These are phyloP conservation scores for Oreochromis grahami DNA, from an alignment of 2,797 vertebrate genomes.

Conservation along the genomic window DNA sequence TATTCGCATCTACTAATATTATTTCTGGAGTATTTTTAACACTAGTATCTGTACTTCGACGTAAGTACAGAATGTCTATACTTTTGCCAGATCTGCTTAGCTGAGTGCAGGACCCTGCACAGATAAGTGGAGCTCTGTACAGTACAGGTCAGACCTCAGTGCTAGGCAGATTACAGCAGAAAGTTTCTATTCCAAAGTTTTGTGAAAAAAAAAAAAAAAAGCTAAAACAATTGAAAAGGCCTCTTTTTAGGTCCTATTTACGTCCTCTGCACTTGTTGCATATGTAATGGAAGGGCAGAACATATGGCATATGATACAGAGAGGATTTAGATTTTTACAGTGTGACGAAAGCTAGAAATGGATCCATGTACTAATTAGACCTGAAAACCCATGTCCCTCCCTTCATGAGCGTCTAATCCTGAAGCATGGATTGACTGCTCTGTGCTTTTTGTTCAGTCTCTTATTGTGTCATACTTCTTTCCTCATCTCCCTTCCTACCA, in stretches of 20 bases:
- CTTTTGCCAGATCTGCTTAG: background rate
- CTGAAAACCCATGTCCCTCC: background rate
- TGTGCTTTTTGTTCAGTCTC: background rate
- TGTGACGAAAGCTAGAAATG: background rate
- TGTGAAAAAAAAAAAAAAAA: background rate
- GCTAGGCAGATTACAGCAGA: background rate
- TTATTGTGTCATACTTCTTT: constrained; percentile 24
- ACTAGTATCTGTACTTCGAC: background rate
- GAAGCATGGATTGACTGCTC: background rate
- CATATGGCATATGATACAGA: background rate
- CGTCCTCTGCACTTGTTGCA: background rate
- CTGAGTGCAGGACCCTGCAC: background rate
- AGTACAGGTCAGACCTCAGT: background rate
- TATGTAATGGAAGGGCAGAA: background rate
- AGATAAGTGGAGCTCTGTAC: background rate
- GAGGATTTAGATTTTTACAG: background rate
- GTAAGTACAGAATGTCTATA: background rate
- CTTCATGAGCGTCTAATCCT: background rate
- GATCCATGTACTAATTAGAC: background rate
- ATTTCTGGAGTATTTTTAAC: background rate
- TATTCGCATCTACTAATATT: too few species aligned
- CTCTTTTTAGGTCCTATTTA: background rate
- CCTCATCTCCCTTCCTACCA: background rate
- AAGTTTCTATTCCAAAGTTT: background rate
- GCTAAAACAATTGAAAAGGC: background rate